These are phyloP conservation scores for Catostylus mosaicus DNA, from an alignment of 30 jellyfish, hydroid and myxozoan genomes.

Conservation along the genomic window DNA sequence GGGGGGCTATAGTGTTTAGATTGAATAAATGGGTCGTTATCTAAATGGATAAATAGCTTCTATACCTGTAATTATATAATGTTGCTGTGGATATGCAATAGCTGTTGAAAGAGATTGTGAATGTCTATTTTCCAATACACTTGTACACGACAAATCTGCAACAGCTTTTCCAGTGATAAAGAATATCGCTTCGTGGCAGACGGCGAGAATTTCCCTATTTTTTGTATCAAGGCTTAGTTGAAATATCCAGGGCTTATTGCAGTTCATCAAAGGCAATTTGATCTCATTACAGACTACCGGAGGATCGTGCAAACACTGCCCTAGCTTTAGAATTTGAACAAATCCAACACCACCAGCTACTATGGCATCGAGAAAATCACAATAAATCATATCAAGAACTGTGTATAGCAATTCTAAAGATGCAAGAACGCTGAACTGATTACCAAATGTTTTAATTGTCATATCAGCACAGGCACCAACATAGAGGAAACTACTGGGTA, in stretches of 20 bases:
- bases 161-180: slow-evolving; percentile 44
- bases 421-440: slow-evolving; percentile 62
- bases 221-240: slow-evolving; percentile 44
- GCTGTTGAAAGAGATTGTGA: slow-evolving; percentile 69
- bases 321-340: slow-evolving; percentile 76
- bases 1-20: too few species aligned
- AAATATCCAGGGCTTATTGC: slow-evolving; percentile 76
- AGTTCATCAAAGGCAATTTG: slow-evolving; percentile 13
- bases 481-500: slow-evolving; percentile 41
- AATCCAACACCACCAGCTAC: slow-evolving; percentile 77
- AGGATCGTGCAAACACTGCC: slow-evolving; percentile 56
- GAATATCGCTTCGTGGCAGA: slow-evolving; percentile 68
- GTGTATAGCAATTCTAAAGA: slow-evolving; percentile 63
- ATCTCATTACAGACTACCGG: slow-evolving; percentile 58
- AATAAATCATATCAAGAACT: slow-evolving; percentile 61
- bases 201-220: slow-evolving; percentile 65
- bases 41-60: too few species aligned
- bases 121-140: slow-evolving; percentile 78
- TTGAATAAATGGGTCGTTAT: too few species aligned
- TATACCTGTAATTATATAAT: slow-evolving; percentile 88
- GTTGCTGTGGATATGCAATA: slow-evolving; percentile 52
- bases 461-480: slow-evolving; percentile 88
- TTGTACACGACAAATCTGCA: slow-evolving; percentile 22
- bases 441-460: slow-evolving; percentile 67
- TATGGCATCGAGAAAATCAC: slow-evolving; percentile 48